These are phyloP conservation scores for Itoplectis maculator DNA, from an alignment of 2,888 invertebrate species.

Conservation along the genomic window DNA sequence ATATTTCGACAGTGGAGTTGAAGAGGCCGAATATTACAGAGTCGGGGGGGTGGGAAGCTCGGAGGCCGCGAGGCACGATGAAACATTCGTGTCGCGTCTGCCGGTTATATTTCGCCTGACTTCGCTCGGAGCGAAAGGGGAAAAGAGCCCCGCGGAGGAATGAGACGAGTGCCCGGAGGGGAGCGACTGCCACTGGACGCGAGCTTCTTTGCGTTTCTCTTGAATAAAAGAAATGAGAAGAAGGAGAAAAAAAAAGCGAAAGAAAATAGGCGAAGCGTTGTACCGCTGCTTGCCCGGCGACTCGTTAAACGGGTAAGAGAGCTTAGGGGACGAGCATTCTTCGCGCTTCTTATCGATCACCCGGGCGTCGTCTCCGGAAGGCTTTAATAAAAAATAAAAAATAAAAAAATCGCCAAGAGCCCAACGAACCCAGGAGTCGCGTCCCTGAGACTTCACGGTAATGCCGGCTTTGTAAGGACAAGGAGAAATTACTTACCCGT, in stretches of 20 bases:
- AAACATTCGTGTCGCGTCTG: conserved; percentile 33
- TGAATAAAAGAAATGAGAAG: conserved; percentile 16
- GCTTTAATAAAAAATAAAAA: neutral
- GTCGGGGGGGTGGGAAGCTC: neutral
- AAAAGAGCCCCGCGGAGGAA: neutral
- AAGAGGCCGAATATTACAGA: neutral
- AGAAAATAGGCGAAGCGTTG: conserved; percentile 8
- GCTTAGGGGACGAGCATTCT: conserved; percentile 12
- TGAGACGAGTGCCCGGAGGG: conserved; percentile 6
- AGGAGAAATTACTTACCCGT: neutral
- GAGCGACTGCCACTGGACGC: conserved; percentile 5
- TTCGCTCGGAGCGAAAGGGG: neutral
- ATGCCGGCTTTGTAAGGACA: neutral
- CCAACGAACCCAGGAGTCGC: neutral
- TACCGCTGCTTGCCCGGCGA: conserved; percentile 4
- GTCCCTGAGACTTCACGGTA: neutral
- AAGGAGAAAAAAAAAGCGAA: neutral
- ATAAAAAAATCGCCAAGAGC: neutral
- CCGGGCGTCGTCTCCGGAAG: neutral
- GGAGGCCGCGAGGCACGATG: conserved; percentile 12
- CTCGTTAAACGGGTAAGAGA: conserved; percentile 22
- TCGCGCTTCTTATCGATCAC: conserved; percentile 33
- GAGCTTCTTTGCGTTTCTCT: conserved; percentile 20
- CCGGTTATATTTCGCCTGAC: neutral
- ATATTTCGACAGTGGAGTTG: neutral